phyloP scores from a whole-genome alignment of 37 sponge, comb jelly and placozoan genomes.

The Agelas oroides region DNA sequence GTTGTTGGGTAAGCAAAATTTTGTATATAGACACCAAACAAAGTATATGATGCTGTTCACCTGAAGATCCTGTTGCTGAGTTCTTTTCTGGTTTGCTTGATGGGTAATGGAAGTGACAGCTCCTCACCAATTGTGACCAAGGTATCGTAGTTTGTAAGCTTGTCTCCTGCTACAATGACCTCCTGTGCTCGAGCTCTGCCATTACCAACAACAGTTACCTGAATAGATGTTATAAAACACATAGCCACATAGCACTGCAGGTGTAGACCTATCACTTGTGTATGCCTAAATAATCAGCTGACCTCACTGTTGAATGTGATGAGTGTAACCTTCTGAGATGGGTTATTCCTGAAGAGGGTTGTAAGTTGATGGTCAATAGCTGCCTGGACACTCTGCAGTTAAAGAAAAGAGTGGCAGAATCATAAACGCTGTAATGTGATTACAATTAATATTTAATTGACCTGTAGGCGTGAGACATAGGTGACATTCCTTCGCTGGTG shows the following conservation, averaged over 20 bases:
- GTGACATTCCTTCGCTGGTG: constrained; percentile 45
- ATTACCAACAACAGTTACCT: constrained; percentile 72
- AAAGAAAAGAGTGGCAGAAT: background rate
- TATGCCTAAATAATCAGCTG: too few species aligned
- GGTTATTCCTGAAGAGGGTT: constrained; percentile 3
- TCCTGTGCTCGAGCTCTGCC: constrained; percentile 32
- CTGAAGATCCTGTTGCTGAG: constrained; percentile 40
- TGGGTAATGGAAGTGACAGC: constrained; percentile 16
- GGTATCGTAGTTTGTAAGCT: constrained; percentile 30
- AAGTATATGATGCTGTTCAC: constrained; percentile 17
- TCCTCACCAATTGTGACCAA: constrained; percentile 21
- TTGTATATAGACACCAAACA: too few species aligned
- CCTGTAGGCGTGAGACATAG: constrained; percentile 57
- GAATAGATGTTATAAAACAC: too few species aligned
- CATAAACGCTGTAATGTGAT: background rate
- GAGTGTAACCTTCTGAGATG: constrained; percentile 33
- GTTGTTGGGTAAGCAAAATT: too few species aligned
- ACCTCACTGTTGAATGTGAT: constrained; percentile 63
- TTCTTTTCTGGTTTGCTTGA: constrained; percentile 8
- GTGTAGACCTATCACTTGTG: too few species aligned
- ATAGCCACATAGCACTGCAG: too few species aligned
- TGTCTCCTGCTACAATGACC: constrained; percentile 59
- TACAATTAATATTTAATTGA: background rate
- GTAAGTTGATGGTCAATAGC: constrained; percentile 60
- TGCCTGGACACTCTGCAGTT: constrained; percentile 61